These are phyloP conservation scores for Oasisia sp. DNA, from an alignment of 2,888 invertebrate genomes.

Conservation along the genomic window DNA sequence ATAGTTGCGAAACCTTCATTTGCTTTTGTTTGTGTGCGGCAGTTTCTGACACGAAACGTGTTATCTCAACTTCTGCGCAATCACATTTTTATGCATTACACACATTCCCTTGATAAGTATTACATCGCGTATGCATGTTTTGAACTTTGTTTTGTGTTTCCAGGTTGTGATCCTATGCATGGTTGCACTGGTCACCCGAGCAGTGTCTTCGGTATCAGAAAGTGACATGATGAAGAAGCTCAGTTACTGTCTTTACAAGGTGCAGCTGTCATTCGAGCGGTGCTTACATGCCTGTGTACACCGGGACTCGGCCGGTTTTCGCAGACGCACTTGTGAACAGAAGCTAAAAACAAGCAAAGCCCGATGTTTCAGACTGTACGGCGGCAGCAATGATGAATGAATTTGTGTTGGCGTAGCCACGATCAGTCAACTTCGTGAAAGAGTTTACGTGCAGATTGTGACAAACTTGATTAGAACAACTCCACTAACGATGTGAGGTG, in stretches of 20 bases:
- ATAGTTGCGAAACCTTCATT: too few relatives aligned
- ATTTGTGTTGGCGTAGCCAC: not conserved
- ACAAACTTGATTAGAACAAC: not conserved
- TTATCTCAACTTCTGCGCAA: too few relatives aligned
- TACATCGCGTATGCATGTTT: not conserved
- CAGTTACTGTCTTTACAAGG: not conserved
- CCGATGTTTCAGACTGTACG: not conserved
- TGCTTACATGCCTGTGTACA: not conserved
- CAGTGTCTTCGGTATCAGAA: not conserved
- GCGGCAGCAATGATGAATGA: not conserved
- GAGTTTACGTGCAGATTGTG: not conserved
- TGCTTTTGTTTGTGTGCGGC: too few relatives aligned
- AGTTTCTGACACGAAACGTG: too few relatives aligned
- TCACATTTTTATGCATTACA: too few relatives aligned
- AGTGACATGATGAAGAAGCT: not conserved
- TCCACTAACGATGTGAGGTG: not conserved
- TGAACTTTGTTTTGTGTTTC: not conserved
- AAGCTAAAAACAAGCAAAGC: not conserved
- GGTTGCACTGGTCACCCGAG: not conserved
- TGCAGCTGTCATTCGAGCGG: not conserved
- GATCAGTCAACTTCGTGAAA: not conserved
- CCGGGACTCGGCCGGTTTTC: not conserved
- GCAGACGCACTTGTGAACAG: not conserved
- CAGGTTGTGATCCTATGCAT: not conserved
- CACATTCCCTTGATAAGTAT: too few relatives aligned